Evolutionary conservation across 2,888 invertebrate species (phyloP).

Genomic region (Synanthedon formicaeformis): DNA sequence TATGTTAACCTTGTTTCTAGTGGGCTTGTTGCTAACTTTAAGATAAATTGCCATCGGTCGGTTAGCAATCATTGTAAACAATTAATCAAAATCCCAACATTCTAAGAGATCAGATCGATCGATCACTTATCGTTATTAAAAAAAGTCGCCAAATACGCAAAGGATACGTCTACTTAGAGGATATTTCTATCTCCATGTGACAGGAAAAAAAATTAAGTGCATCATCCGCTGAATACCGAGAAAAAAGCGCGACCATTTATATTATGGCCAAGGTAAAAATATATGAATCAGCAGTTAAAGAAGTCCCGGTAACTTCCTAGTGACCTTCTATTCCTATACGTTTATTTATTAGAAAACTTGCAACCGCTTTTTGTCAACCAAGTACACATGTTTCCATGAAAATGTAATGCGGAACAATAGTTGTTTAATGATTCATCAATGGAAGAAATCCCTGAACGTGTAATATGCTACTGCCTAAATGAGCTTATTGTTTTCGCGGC

Average conservation of each 20-base stretch:
- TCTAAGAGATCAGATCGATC: no score
- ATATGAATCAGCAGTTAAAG: background rate
- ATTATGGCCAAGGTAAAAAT: background rate
- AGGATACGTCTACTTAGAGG: no score
- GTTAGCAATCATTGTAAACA: background rate
- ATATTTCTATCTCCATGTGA: background rate
- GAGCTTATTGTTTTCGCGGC: background rate
- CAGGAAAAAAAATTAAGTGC: background rate
- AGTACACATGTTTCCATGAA: background rate
- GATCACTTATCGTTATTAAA: no score
- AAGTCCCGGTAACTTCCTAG: slow-evolving; percentile 1
- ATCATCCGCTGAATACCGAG: background rate
- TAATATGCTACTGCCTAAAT: background rate
- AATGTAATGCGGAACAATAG: background rate
- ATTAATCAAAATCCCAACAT: background rate
- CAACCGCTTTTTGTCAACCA: background rate
- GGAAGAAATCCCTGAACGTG: background rate
- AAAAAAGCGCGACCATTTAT: background rate
- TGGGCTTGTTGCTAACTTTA: background rate
- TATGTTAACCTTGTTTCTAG: background rate
- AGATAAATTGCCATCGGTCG: background rate
- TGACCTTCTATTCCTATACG: slow-evolving; percentile 1
- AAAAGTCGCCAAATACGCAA: no score
- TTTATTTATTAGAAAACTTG: background rate
- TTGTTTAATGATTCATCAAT: background rate